Conservation (phyloP, 2,797 vertebrate genomes). For the Dendrocincla fuliginosa region DNA sequence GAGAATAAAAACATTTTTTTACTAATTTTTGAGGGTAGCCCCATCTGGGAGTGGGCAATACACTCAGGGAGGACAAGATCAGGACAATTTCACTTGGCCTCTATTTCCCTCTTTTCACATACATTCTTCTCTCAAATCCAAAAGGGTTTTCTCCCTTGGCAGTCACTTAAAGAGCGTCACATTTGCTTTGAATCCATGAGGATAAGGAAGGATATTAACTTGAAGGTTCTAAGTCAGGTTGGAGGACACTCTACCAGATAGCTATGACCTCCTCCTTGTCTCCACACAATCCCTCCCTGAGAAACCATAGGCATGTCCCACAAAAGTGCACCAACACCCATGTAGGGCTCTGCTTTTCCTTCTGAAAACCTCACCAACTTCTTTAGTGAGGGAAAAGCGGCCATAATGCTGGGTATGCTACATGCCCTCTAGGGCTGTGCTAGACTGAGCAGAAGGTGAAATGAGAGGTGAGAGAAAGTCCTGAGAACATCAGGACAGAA, state of each 20-base stretch:
- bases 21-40: not conserved
- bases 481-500: not conserved
- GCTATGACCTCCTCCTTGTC: fast-evolving
- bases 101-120: not conserved
- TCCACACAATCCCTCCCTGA: not conserved
- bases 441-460: not conserved
- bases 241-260: not conserved
- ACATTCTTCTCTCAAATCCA: not conserved
- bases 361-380: not conserved
- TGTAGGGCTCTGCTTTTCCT: not conserved
- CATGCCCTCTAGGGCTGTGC: not conserved
- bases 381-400: not conserved
- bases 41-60: not conserved
- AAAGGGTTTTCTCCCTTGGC: not conserved
- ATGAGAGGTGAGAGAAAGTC: not conserved
- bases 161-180: not conserved
- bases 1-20: not conserved
- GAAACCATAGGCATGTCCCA: fast-evolving
- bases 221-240: not conserved
- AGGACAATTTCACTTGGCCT: not conserved
- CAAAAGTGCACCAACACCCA: not conserved
- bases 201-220: not conserved
- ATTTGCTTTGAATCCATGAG: not conserved
- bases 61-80: not conserved
- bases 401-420: not conserved